Evolutionary conservation across 2,113 vertebrate species (phyloP).

Genomic region (Dasypus novemcinctus): DNA sequence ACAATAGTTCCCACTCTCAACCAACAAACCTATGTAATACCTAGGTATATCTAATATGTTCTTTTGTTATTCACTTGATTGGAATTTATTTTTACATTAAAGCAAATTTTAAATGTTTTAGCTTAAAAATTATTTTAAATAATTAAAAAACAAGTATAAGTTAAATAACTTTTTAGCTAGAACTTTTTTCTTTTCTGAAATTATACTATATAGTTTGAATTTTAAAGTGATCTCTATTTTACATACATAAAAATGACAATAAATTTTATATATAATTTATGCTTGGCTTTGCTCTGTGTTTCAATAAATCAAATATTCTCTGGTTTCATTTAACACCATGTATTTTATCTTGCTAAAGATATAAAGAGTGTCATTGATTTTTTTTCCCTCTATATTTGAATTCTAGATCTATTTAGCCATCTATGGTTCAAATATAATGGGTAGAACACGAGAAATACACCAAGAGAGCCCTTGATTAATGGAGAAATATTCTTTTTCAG

Average conservation of each 20-base stretch:
- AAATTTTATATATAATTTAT: not conserved
- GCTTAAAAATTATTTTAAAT: not conserved
- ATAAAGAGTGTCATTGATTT: not conserved
- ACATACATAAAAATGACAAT: not conserved
- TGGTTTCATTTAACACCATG: not conserved
- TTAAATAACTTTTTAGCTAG: not conserved
- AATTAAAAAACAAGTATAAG: not conserved
- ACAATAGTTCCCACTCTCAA: not conserved
- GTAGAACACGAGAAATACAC: not conserved
- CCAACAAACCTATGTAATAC: not conserved
- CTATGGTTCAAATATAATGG: not conserved
- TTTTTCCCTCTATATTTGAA: slow-evolving; percentile 6
- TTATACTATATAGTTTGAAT: not conserved
- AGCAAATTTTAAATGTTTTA: not conserved
- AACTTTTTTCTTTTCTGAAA: not conserved
- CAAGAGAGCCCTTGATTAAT: not conserved
- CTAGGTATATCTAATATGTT: not conserved
- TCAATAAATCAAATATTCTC: slow-evolving; percentile 18
- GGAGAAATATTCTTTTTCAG: not conserved
- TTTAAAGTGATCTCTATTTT: not conserved
- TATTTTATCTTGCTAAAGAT: slow-evolving; percentile 9
- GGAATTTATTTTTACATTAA: not conserved
- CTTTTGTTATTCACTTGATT: not conserved
- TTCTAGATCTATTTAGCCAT: not conserved
- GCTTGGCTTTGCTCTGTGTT: not conserved